A percentile compares a stretch with the other conserved stretches of the same genome.
Conservation (phyloP, 1,140 invertebrate species). For the Drosophila obscura region DNA sequence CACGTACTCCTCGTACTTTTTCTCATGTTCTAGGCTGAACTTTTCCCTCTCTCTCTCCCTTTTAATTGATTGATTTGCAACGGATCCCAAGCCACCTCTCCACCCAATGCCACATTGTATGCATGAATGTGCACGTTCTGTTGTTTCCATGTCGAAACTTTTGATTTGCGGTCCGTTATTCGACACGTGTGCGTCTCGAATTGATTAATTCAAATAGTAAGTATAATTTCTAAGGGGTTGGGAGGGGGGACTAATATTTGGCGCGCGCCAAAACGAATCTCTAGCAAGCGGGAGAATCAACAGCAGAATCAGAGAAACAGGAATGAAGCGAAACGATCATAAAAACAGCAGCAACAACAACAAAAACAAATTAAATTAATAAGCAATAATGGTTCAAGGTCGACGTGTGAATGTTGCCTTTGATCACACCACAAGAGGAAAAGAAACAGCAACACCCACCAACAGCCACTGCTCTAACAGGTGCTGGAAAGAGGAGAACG, state of each 20-base stretch:
- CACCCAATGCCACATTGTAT: conserved; percentile 16
- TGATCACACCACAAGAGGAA: conserved; percentile 33
- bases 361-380: conserved; percentile 54
- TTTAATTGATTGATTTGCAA: conserved; percentile 2
- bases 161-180: conserved; percentile 30
- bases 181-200: conserved; percentile 56
- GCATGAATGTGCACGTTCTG: conserved; percentile 44
- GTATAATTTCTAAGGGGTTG: conserved; percentile 14
- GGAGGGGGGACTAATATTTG: conserved; percentile 25
- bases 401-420: conserved; percentile 56
- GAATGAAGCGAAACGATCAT: conserved; percentile 43
- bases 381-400: conserved; percentile 76
- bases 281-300: neutral
- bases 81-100: neutral
- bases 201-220: conserved; percentile 54
- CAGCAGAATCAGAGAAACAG: conserved; percentile 32
- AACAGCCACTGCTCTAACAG: conserved; percentile 2
- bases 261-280: conserved; percentile 42
- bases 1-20: too few relatives aligned
- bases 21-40: too few relatives aligned
- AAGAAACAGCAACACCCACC: conserved; percentile 46
- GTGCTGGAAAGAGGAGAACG: conserved; percentile 1
- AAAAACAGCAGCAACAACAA: conserved; percentile 29
- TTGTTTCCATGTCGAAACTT: conserved; percentile 36
- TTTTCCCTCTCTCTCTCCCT: neutral